Percentiles rank a stretch among this genome's conserved stretches.
phyloP scores from a whole-genome alignment of 1,140 invertebrate genomes.

The Euschistus heros region DNA sequence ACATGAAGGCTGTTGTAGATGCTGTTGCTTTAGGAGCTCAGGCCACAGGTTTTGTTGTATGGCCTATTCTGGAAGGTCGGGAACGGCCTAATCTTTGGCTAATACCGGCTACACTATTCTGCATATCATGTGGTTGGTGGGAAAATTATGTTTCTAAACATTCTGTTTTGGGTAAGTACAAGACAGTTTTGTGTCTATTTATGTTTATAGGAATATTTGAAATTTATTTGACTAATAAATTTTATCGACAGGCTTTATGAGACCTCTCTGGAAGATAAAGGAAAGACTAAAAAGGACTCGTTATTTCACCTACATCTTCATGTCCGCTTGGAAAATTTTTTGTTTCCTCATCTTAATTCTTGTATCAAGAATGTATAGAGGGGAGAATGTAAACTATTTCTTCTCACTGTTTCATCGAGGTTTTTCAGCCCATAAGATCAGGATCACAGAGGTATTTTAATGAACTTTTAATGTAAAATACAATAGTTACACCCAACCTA shows the following conservation, averaged over 20 bases:
- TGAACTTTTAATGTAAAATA: too few relatives aligned
- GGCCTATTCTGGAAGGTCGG: constrained; percentile 55
- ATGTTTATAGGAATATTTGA: too few relatives aligned
- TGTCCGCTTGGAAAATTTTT: constrained; percentile 80
- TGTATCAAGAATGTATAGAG: constrained; percentile 59
- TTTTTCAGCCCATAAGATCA: constrained; percentile 67
- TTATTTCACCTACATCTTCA: constrained; percentile 80
- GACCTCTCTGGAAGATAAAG: constrained; percentile 67
- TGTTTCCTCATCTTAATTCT: constrained; percentile 64
- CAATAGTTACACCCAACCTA: too few relatives aligned
- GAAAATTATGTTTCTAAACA: constrained; percentile 86
- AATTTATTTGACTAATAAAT: too few relatives aligned
- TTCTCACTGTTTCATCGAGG: constrained; percentile 63
- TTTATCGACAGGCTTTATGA: constrained; percentile 52
- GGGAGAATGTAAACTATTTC: constrained; percentile 62
- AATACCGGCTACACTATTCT: constrained; percentile 68
- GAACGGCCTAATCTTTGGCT: constrained; percentile 63
- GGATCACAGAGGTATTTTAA: constrained; percentile 53
- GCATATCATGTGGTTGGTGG: constrained; percentile 91
- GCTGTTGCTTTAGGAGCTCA: constrained; percentile 71
- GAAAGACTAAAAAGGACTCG: constrained; percentile 66
- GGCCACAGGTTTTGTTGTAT: constrained; percentile 78
- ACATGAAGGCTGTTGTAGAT: constrained; percentile 68
- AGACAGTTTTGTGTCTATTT: too few relatives aligned
- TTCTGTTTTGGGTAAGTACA: constrained; percentile 54